Evolutionary conservation across 2,888 invertebrate species (phyloP).

Genomic region (Zelleria hepariella): DNA sequence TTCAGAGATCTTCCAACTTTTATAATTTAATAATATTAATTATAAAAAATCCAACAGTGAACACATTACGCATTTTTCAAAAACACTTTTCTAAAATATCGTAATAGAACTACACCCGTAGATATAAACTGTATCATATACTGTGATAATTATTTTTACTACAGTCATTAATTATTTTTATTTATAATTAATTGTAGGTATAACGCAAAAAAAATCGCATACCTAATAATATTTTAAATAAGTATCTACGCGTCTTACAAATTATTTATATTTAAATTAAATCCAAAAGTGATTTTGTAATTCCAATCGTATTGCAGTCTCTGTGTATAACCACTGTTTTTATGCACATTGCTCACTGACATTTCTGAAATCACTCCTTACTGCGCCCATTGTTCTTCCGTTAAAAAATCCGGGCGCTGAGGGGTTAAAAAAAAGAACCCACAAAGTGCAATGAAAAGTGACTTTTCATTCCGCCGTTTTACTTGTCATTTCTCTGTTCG

Average conservation of each 20-base stretch:
- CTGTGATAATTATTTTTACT: constrained; percentile 27
- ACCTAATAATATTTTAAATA: too few relatives aligned
- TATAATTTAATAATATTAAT: constrained; percentile 13
- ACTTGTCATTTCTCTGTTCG: constrained; percentile 66
- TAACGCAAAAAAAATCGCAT: constrained; percentile 6
- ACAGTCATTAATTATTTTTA: background rate
- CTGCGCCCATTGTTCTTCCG: too few relatives aligned
- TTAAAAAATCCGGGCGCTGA: too few relatives aligned
- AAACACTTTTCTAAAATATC: constrained; percentile 49
- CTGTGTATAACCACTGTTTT: background rate
- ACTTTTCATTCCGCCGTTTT: too few relatives aligned
- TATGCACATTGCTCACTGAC: too few relatives aligned
- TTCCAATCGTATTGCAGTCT: constrained; percentile 1
- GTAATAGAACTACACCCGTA: constrained; percentile 68
- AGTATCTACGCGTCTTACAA: too few relatives aligned
- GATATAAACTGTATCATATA: constrained; percentile 49
- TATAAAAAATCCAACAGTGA: constrained; percentile 52
- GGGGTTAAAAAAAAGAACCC: too few relatives aligned
- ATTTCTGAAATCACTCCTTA: too few relatives aligned
- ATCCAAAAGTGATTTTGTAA: too few relatives aligned
- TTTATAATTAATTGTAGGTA: background rate
- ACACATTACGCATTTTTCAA: constrained; percentile 54
- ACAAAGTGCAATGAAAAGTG: too few relatives aligned
- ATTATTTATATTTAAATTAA: too few relatives aligned
- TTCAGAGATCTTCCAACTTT: constrained; percentile 41